Percentiles rank a stretch among this genome's conserved stretches.
These are phyloP conservation scores for Martes martes DNA, from an alignment of 2,113 vertebrate species.

Conservation along the genomic window DNA sequence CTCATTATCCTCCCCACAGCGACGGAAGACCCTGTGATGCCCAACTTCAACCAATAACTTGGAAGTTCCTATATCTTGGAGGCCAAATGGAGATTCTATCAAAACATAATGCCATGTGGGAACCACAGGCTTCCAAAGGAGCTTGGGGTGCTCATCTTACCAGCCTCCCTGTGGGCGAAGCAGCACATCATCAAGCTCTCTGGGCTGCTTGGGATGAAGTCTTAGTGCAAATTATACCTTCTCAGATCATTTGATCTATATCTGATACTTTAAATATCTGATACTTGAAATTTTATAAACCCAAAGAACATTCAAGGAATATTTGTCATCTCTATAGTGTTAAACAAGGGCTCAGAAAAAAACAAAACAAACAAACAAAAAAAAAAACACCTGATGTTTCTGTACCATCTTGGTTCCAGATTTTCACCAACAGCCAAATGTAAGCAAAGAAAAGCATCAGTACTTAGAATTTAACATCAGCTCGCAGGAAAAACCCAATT, in stretches of 20 bases:
- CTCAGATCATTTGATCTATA: neutral
- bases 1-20: neutral
- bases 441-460: neutral
- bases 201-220: neutral
- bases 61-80: neutral
- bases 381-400: neutral
- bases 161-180: neutral
- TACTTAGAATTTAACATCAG: neutral
- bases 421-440: slow-evolving; percentile 33
- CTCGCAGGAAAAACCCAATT: neutral
- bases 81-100: neutral
- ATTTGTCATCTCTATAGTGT: neutral
- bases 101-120: neutral
- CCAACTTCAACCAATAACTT: neutral
- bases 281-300: neutral
- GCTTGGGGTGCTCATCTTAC: neutral
- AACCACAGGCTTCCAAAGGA: neutral
- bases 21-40: neutral
- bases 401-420: neutral
- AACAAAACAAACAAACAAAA: neutral
- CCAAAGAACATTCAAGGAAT: neutral
- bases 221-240: neutral
- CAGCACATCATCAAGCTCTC: neutral
- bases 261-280: neutral
- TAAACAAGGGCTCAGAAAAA: neutral